A percentile compares a stretch with the other conserved stretches of the same genome.
Conservation (phyloP, 53 echinoderm and acorn worm genomes). For the Paracentrotus lividus region DNA sequence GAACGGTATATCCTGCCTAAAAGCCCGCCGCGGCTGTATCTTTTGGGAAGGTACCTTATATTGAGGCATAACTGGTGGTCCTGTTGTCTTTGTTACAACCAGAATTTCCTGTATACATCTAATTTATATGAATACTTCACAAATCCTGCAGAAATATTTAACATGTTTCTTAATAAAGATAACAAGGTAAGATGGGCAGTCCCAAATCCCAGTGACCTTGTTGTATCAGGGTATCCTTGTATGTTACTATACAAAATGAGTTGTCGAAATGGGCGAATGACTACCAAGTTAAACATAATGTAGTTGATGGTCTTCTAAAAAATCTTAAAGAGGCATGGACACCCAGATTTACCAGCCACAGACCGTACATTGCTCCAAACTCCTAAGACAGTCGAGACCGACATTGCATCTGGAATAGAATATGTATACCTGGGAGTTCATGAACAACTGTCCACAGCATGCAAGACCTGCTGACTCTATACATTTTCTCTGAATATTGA, state of each 20-base stretch:
- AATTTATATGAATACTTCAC: too few species aligned
- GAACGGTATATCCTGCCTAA: too few species aligned
- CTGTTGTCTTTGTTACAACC: too few species aligned
- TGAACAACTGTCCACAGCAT: constrained; percentile 60
- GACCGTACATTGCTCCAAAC: constrained; percentile 73
- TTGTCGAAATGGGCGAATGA: constrained; percentile 70
- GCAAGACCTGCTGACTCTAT: constrained; percentile 53
- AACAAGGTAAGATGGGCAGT: too few species aligned
- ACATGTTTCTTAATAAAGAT: too few species aligned
- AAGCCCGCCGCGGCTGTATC: too few species aligned
- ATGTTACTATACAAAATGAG: constrained; percentile 54
- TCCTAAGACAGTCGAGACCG: constrained; percentile 61
- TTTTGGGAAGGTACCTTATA: too few species aligned
- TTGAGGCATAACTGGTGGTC: too few species aligned
- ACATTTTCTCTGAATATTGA: constrained; percentile 68
- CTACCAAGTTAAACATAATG: constrained; percentile 69
- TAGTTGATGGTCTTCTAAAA: constrained; percentile 70
- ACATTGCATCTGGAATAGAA: constrained; percentile 70
- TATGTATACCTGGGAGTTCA: constrained; percentile 71
- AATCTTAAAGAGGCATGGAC: constrained; percentile 61
- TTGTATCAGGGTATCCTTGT: too few species aligned
- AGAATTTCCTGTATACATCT: too few species aligned
- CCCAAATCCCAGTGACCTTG: too few species aligned
- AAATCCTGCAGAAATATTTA: too few species aligned
- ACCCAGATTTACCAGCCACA: constrained; percentile 58